Conservation (phyloP, 2,888 invertebrate species). For the Andrena fulva region DNA sequence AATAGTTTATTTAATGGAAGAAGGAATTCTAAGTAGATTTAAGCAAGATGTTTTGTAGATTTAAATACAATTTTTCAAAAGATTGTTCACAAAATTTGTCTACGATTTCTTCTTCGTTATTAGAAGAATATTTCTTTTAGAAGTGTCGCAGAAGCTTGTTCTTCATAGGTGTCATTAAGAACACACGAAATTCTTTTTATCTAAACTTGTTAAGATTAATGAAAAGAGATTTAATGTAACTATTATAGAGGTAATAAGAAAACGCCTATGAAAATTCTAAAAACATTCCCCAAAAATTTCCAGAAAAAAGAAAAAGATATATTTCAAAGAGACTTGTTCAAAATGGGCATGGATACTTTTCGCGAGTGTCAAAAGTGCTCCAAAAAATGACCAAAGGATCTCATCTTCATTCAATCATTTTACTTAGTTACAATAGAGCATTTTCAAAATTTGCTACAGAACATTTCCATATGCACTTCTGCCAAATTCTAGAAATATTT, state of each 20-base stretch:
- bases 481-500: neutral
- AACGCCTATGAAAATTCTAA: neutral
- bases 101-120: neutral
- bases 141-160: neutral
- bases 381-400: neutral
- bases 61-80: neutral
- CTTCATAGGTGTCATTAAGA: no score
- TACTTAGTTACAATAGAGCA: neutral
- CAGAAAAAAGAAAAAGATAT: neutral
- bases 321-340: neutral
- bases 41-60: neutral
- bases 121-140: neutral
- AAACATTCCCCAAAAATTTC: neutral
- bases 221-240: no score
- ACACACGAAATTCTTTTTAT: no score
- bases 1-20: neutral
- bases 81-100: neutral
- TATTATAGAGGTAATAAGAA: neutral
- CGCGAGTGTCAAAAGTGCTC: neutral
- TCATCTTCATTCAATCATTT: neutral
- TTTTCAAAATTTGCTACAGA: neutral
- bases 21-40: neutral
- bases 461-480: neutral
- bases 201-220: no score
- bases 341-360: no score